Conservation (phyloP, 2,113 vertebrate species). For the Psilopsiagon aurifrons region DNA sequence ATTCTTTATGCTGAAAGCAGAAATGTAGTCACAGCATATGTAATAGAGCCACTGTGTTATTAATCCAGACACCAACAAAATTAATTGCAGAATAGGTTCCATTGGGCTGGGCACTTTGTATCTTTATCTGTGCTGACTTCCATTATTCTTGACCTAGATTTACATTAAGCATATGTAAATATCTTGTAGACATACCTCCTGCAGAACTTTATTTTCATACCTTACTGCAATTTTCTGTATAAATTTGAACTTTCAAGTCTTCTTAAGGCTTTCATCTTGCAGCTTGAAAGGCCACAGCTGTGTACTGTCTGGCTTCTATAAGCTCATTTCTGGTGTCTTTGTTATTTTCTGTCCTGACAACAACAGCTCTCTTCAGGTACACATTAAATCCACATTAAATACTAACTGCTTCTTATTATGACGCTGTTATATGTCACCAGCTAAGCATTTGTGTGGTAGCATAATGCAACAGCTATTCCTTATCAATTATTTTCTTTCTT, state of each 20-base stretch:
- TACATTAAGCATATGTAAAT: not conserved
- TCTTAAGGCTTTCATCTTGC: not conserved
- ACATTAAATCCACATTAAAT: not conserved
- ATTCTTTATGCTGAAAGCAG: not conserved
- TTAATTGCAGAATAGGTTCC: not conserved
- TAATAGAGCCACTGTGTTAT: not conserved
- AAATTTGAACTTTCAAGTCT: not conserved
- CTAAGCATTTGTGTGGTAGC: not conserved
- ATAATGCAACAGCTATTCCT: not conserved
- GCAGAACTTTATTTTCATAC: not conserved
- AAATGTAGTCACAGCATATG: not conserved
- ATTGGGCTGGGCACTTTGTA: not conserved
- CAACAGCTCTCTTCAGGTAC: not conserved
- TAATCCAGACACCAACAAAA: not conserved
- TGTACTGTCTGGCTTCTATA: not conserved
- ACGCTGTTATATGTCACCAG: fast-evolving
- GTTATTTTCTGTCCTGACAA: not conserved
- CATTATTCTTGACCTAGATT: not conserved
- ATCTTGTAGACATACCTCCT: not conserved
- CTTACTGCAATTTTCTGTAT: not conserved
- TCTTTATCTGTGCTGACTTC: not conserved
- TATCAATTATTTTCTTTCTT: not conserved
- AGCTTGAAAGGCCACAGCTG: not conserved
- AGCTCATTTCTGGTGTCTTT: not conserved
- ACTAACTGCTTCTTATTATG: not conserved